phyloP scores from a whole-genome alignment of 2,888 invertebrate species.

The Phalangium opilio region DNA sequence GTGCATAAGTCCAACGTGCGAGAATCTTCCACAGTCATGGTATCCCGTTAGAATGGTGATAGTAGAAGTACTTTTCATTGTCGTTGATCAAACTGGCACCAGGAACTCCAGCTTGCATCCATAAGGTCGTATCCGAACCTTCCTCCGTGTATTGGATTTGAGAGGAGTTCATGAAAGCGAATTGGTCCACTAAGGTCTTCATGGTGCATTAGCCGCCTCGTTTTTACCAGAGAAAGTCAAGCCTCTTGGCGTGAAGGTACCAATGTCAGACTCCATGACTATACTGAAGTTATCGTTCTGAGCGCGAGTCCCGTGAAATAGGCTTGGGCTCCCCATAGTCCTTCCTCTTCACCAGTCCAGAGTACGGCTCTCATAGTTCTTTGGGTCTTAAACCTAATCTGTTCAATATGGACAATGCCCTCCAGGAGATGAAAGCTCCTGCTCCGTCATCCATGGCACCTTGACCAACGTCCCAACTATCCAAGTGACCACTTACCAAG shows the following conservation, averaged over 20 bases:
- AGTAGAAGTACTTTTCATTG: conserved; percentile 55
- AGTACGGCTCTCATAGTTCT: conserved; percentile 56
- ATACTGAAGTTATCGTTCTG: conserved; percentile 48
- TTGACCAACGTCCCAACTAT: conserved; percentile 74
- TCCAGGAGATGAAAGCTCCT: conserved; percentile 63
- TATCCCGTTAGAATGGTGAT: conserved; percentile 66
- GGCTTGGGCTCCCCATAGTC: conserved; percentile 46
- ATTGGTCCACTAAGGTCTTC: conserved; percentile 47
- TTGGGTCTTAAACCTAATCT: conserved; percentile 44
- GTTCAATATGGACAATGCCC: conserved; percentile 49
- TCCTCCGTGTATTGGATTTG: conserved; percentile 18
- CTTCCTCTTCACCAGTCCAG: conserved; percentile 68
- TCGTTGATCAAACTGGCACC: conserved; percentile 50
- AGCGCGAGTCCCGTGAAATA: conserved; percentile 46
- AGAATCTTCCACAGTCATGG: conserved; percentile 56
- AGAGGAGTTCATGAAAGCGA: conserved; percentile 51
- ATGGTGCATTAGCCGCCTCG: conserved; percentile 35
- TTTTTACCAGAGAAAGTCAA: conserved; percentile 47
- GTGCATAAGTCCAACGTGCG: conserved; percentile 51
- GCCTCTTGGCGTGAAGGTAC: conserved; percentile 59
- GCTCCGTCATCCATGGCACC: conserved; percentile 74
- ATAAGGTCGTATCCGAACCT: conserved; percentile 26
- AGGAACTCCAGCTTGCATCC: conserved; percentile 46
- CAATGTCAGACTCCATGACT: conserved; percentile 67
- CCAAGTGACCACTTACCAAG: conserved; percentile 64